Evolutionary conservation across 1,140 invertebrate species (phyloP).

Genomic region (Medauroidea extradentata): DNA sequence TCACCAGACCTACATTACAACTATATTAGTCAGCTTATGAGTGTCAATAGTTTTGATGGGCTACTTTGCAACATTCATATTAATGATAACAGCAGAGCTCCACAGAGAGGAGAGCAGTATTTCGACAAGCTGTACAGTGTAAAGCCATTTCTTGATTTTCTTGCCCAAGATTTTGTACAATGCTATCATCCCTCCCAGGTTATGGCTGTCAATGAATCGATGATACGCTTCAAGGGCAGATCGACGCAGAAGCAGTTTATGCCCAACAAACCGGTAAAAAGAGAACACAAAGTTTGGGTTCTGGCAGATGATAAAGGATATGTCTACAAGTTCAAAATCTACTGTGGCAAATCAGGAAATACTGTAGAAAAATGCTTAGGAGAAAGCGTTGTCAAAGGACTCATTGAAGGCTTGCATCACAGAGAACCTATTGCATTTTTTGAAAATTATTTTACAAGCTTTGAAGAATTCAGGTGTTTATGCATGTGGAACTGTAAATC

Average conservation of each 20-base stretch:
- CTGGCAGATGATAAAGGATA: conserved; percentile 1
- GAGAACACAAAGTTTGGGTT: conserved; percentile 16
- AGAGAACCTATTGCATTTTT: conserved; percentile 15
- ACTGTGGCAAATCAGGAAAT: conserved; percentile 11
- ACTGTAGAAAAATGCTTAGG: conserved; percentile 20
- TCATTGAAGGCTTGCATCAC: conserved; percentile 22
- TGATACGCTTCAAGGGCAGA: conserved; percentile 20
- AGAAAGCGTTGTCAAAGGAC: conserved; percentile 22
- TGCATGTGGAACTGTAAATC: conserved; percentile 25
- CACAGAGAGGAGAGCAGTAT: conserved; percentile 3
- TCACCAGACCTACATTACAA: background rate
- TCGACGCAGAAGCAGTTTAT: conserved; percentile 15
- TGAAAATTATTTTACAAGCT: conserved; percentile 26
- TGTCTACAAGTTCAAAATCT: conserved; percentile 14
- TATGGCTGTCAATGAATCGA: conserved; percentile 17
- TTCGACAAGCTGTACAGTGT: conserved; percentile 19
- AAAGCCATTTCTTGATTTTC: conserved; percentile 9
- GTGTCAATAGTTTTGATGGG: conserved; percentile 13
- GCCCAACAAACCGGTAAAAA: conserved; percentile 18
- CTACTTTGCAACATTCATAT: conserved; percentile 15
- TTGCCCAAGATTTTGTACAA: conserved; percentile 5
- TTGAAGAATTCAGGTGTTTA: conserved; percentile 18
- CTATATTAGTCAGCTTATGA: conserved; percentile 9
- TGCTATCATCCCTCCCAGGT: conserved; percentile 8
- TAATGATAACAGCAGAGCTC: conserved; percentile 16